Evolutionary conservation across 2,888 invertebrate species (phyloP).

Genomic region (Dorcus hopei): DNA sequence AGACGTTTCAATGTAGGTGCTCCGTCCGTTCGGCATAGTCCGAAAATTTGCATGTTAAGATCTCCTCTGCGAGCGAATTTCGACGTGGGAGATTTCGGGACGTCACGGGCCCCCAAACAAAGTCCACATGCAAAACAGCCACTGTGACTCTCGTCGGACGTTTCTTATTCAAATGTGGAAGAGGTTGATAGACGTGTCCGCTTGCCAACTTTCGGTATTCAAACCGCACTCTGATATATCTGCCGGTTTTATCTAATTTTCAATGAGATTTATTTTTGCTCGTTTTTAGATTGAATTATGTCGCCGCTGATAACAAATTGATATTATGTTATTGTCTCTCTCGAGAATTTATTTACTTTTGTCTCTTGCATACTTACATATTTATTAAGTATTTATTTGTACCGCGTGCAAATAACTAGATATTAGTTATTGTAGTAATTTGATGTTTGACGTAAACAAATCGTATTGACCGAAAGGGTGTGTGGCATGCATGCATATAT

Average conservation of each 20-base stretch:
- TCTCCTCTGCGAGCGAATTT: constrained; percentile 27
- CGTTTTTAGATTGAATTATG: constrained; percentile 44
- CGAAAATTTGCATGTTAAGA: constrained; percentile 37
- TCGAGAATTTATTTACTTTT: background rate
- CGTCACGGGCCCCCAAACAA: constrained; percentile 30
- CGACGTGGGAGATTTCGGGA: constrained; percentile 44
- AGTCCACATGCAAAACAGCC: constrained; percentile 39
- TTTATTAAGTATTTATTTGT: no score
- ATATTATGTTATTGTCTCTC: constrained; percentile 33
- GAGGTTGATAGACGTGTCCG: constrained; percentile 44
- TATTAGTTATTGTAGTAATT: no score
- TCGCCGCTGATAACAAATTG: constrained; percentile 46
- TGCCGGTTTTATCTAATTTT: constrained; percentile 41
- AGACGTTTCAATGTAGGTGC: constrained; percentile 38
- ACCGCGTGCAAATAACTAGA: no score
- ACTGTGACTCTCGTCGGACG: constrained; percentile 26
- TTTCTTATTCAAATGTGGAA: constrained; percentile 43
- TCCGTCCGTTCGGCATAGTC: background rate
- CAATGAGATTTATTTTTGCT: constrained; percentile 40
- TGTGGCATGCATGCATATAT: constrained; percentile 2
- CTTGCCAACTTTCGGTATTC: constrained; percentile 41
- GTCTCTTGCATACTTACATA: background rate
- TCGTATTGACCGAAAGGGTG: constrained; percentile 3
- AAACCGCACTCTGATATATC: constrained; percentile 40
- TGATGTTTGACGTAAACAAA: no score